Percentiles rank a stretch among this genome's conserved stretches.
These are phyloP conservation scores for Melanotaenia duboulayi DNA, from an alignment of 2,113 vertebrate species.

Conservation along the genomic window DNA sequence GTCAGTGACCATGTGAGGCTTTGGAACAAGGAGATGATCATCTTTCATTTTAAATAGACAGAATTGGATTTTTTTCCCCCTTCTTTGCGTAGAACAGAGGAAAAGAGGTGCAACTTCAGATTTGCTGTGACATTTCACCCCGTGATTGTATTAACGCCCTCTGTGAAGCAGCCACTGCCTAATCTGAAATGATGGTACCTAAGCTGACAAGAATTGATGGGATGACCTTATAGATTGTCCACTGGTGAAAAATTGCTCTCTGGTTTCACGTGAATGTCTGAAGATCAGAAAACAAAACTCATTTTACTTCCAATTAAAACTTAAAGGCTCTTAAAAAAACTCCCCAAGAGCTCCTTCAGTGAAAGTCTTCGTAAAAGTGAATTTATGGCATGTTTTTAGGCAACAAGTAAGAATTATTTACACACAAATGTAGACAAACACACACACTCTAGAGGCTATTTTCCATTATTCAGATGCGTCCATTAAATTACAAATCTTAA, in stretches of 20 bases:
- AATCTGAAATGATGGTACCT: slow-evolving; percentile 64
- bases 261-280: slow-evolving; percentile 25
- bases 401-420: slow-evolving; percentile 12
- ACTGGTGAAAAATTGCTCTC: slow-evolving; percentile 28
- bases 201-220: slow-evolving; percentile 74
- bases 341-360: not conserved
- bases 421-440: not conserved
- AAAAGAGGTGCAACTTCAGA: slow-evolving; percentile 35
- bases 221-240: slow-evolving; percentile 67
- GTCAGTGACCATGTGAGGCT: not conserved
- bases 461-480: slow-evolving; percentile 35
- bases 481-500: slow-evolving; percentile 53
- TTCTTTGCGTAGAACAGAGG: not conserved
- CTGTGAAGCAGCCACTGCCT: slow-evolving; percentile 47
- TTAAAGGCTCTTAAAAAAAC: not conserved
- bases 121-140: slow-evolving; percentile 73
- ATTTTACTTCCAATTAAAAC: not conserved
- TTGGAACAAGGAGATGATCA: slow-evolving; percentile 9
- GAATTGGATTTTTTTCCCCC: not conserved
- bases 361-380: not conserved
- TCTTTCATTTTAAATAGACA: slow-evolving; percentile 37
- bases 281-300: slow-evolving; percentile 27
- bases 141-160: slow-evolving; percentile 66
- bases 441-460: slow-evolving; percentile 22
- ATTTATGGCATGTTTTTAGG: slow-evolving; percentile 13